A percentile compares a stretch with the other conserved stretches of the same genome.
Evolutionary conservation across 2,888 invertebrate species (phyloP).

Genomic region (Chromoteleia sp.): DNA sequence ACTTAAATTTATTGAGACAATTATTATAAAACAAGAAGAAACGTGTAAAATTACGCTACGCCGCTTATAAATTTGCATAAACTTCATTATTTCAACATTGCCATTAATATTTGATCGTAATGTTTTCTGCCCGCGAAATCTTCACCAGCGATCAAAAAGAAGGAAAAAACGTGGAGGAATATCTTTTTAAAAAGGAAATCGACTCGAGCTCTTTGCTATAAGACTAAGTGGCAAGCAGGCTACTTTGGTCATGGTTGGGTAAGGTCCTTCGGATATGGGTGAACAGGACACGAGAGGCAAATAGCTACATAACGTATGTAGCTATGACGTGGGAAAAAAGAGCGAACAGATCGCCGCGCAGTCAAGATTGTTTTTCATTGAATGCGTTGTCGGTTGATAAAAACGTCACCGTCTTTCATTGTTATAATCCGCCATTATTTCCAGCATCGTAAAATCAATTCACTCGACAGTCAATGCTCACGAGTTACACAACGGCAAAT

Average conservation of each 20-base stretch:
- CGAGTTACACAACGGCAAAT: conserved; percentile 42
- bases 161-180: conserved; percentile 11
- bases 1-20: too few species aligned
- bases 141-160: neutral
- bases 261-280: conserved; percentile 83
- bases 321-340: conserved; percentile 78
- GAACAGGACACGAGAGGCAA: conserved; percentile 82
- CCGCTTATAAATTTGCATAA: conserved; percentile 6
- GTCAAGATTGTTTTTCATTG: conserved; percentile 69
- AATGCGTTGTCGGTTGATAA: conserved; percentile 67
- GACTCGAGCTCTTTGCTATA: conserved; percentile 50
- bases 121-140: conserved; percentile 1
- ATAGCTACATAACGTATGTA: conserved; percentile 72
- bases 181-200: conserved; percentile 49
- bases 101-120: conserved; percentile 15
- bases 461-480: conserved; percentile 29
- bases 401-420: conserved; percentile 64
- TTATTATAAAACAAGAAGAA: too few species aligned
- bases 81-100: neutral
- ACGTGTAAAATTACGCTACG: too few species aligned
- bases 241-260: conserved; percentile 81
- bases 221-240: conserved; percentile 62
- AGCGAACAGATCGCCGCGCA: conserved; percentile 63
- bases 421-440: conserved; percentile 66
- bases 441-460: conserved; percentile 65